Evolutionary conservation across 2,113 vertebrate species (phyloP).

Genomic region (Alethe diademata): DNA sequence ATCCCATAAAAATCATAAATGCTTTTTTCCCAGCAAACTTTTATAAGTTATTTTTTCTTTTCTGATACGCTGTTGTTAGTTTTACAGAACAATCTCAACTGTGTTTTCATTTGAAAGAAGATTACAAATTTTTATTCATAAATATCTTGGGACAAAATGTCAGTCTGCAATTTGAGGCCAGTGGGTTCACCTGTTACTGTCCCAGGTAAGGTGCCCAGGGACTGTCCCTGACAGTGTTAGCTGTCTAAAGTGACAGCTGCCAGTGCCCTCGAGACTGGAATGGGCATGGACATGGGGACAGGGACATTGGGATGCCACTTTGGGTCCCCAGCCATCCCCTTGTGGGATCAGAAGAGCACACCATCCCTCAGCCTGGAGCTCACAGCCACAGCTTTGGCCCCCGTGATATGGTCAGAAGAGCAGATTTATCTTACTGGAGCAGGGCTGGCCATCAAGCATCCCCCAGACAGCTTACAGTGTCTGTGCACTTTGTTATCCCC

Average conservation of each 20-base stretch:
- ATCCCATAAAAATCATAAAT: not conserved
- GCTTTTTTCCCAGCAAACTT: not conserved
- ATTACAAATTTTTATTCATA: not conserved
- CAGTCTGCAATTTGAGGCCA: not conserved
- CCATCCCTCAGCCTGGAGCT: rapidly evolving
- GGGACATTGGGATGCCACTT: not conserved
- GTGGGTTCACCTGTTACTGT: rapidly evolving
- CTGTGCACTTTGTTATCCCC: not conserved
- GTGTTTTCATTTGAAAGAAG: not conserved
- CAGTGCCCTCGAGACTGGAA: not conserved
- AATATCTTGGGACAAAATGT: not conserved
- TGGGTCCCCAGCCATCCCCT: rapidly evolving
- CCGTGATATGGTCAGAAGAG: not conserved
- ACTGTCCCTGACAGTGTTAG: not conserved
- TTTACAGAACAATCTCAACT: not conserved
- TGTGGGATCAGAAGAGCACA: not conserved
- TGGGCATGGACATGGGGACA: not conserved
- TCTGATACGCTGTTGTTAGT: not conserved
- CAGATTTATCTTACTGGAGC: not conserved
- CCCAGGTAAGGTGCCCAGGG: not conserved
- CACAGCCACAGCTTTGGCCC: not conserved
- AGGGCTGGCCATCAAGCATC: not conserved
- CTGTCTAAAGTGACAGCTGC: not conserved
- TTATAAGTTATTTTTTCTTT: not conserved
- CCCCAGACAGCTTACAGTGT: not conserved